Conservation (phyloP, 2,888 invertebrate species). For the Ornithoptera alexandrae region DNA sequence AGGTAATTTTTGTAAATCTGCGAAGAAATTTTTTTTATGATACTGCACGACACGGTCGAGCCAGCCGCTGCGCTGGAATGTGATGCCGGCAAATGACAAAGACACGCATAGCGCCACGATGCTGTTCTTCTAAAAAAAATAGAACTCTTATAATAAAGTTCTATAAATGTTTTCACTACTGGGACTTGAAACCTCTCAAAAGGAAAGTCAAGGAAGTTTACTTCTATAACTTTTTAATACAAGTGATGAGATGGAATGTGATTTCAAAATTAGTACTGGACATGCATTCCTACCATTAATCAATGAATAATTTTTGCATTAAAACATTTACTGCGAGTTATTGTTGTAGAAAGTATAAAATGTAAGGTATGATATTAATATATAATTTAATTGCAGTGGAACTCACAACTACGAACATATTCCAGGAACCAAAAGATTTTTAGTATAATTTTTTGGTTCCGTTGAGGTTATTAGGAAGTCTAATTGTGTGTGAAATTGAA, state of each 20-base stretch:
- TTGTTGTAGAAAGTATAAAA: not conserved
- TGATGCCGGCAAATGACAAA: constrained; percentile 32
- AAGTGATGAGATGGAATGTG: too few relatives aligned
- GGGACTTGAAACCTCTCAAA: too few relatives aligned
- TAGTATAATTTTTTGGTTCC: not conserved
- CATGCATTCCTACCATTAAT: too few relatives aligned
- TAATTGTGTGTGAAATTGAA: constrained; percentile 17
- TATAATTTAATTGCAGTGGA: not conserved
- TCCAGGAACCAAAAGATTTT: not conserved
- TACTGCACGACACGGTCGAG: constrained; percentile 51
- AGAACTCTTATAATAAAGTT: not conserved
- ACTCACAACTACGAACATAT: constrained; percentile 20
- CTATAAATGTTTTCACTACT: too few relatives aligned
- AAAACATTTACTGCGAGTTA: not conserved
- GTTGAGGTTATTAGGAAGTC: not conserved
- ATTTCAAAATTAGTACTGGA: too few relatives aligned
- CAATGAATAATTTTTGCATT: too few relatives aligned
- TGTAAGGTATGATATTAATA: not conserved
- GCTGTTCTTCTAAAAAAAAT: constrained; percentile 8
- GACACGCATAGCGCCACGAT: constrained; percentile 23
- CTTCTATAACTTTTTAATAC: too few relatives aligned
- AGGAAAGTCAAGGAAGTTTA: too few relatives aligned
- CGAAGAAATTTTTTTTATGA: constrained; percentile 44
- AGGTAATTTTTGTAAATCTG: constrained; percentile 44
- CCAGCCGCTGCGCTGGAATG: constrained; percentile 48